These are phyloP conservation scores for Xiphophorus hellerii DNA, from an alignment of 2,113 vertebrate genomes.

Conservation along the genomic window DNA sequence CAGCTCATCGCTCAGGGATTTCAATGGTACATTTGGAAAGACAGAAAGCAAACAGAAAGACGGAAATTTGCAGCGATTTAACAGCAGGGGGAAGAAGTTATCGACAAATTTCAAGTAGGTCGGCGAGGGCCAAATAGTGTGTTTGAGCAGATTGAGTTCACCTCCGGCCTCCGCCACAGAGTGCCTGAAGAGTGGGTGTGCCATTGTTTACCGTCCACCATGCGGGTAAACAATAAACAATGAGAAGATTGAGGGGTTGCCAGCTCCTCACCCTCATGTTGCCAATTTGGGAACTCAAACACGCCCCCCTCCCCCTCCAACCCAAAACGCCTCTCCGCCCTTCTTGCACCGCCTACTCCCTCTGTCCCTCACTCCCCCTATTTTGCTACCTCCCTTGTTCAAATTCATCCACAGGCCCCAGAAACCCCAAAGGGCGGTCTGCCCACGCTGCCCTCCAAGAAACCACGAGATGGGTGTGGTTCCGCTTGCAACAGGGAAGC, in stretches of 20 bases:
- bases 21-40: neutral
- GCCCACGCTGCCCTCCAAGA: conserved; percentile 83
- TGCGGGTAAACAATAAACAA: conserved; percentile 84
- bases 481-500: conserved; percentile 92
- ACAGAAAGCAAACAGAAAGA: neutral
- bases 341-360: conserved; percentile 72
- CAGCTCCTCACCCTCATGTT: conserved; percentile 78
- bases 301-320: conserved; percentile 65
- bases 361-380: conserved; percentile 42
- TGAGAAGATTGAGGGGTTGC: conserved; percentile 74
- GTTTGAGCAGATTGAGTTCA: conserved; percentile 41
- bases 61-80: neutral
- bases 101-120: conserved; percentile 51
- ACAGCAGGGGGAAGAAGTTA: conserved; percentile 11
- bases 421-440: conserved; percentile 76
- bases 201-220: conserved; percentile 77
- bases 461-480: conserved; percentile 92
- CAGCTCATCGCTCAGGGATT: conserved; percentile 53
- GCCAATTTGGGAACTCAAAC: conserved; percentile 81
- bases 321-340: conserved; percentile 28
- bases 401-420: conserved; percentile 72
- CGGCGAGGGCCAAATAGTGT: conserved; percentile 30
- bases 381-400: conserved; percentile 73
- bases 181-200: conserved; percentile 70
- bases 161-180: conserved; percentile 51